Conservation (phyloP, 2,888 invertebrate species). For the Leucoma salicis region DNA sequence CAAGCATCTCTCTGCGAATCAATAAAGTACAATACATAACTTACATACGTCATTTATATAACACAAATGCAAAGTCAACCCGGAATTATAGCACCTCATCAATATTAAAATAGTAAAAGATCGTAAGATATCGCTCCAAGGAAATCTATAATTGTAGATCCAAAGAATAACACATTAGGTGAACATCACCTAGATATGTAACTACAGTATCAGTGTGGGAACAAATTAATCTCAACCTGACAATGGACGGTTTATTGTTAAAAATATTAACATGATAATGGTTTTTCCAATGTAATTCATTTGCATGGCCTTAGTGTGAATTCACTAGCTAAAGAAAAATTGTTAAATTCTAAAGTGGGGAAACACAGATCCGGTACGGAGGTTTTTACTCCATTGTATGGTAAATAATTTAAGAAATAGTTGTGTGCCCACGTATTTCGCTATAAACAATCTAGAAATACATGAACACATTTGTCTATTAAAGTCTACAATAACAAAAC, state of each 20-base stretch:
- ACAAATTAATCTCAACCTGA: constrained; percentile 64
- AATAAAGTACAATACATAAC: constrained; percentile 8
- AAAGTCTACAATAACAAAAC: background rate
- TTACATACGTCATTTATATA: constrained; percentile 5
- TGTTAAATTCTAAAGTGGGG: constrained; percentile 18
- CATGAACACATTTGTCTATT: background rate
- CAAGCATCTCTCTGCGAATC: background rate
- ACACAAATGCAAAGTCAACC: constrained; percentile 37
- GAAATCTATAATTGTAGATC: constrained; percentile 53
- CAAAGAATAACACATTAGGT: constrained; percentile 54
- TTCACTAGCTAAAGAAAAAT: constrained; percentile 17
- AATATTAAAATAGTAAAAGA: constrained; percentile 46
- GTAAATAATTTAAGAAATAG: background rate
- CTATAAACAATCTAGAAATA: background rate
- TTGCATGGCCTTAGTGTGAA: constrained; percentile 34
- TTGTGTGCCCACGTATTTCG: background rate
- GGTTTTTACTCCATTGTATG: background rate
- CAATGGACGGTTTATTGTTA: constrained; percentile 56
- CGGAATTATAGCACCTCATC: constrained; percentile 49
- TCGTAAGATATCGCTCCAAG: constrained; percentile 44
- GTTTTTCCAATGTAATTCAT: constrained; percentile 47
- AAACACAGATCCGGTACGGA: constrained; percentile 7
- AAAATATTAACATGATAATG: constrained; percentile 40
- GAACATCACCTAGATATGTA: constrained; percentile 29
- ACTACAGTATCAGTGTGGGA: constrained; percentile 51